Evolutionary conservation across 2,797 vertebrate species (phyloP), one percentile per base, ranked within the genome.

Genomic region (Falco peregrinus): DNA sequence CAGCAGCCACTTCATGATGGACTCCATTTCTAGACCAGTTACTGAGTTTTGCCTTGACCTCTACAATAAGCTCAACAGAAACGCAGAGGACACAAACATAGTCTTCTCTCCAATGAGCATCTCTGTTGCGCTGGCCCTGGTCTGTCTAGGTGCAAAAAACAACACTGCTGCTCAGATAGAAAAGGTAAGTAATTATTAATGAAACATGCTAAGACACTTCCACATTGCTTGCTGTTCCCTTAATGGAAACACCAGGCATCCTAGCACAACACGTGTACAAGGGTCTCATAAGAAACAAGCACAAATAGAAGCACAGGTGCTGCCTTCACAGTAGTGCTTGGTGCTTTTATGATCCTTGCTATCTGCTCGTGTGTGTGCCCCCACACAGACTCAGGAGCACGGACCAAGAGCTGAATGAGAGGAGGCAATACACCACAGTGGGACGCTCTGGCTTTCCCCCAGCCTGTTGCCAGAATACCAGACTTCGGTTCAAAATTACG

Each of bases 91-190:
- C 61, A 73, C 51, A 92, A 98, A 98, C 33, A 84, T 98, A 11
- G 45, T 97, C 60, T 97, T 98, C 41, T 98, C 98, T 33, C 98
- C 98, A 5, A 13, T 63, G 67, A 97, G 98, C 57, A 96, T 98
- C 90, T 97, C 96, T 21, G 19, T 95, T 22, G 96, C 96, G 35
- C 76, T 98, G 10, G 95, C 97, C 47, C 97, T 98, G 95, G 14
- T 98, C 22, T 18, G 67, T 5, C 61, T 97, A 19, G 98, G 97
- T 57, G 83, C 95, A 26, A 88, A 4, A 45, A 97, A 97, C 78
- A 86, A 85, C 69, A 97, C 97, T 3, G 92, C 97, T 33, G 45
- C 59, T 65, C 96, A 97, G 89, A 92, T 98, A 78, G 95, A 91
- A 87, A 68, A 97, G 65, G 98, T 98, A 83, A 84, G 94, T 98